phyloP scores from a whole-genome alignment of 1,140 invertebrate genomes.

The Asbolus verrucosus region DNA sequence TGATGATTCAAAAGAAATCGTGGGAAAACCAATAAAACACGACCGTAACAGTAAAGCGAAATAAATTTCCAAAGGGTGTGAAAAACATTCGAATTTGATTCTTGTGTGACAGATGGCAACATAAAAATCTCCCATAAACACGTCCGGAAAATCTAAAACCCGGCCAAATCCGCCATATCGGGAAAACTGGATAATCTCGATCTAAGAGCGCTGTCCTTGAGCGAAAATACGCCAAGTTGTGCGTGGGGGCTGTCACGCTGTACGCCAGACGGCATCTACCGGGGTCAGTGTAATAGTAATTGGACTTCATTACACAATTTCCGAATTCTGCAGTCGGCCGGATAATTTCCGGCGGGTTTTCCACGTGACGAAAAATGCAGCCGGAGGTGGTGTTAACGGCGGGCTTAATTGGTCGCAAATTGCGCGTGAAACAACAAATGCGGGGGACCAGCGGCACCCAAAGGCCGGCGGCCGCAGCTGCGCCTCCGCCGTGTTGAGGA shows the following conservation, averaged over 20 bases:
- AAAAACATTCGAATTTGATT: not conserved
- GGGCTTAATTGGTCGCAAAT: conserved; percentile 2
- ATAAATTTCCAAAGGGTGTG: not conserved
- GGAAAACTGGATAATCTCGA: conserved; percentile 1
- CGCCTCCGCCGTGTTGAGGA: not conserved
- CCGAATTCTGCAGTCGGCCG: not conserved
- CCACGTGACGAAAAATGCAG: not conserved
- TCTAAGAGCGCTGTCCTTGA: not conserved
- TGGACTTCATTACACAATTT: conserved; percentile 8
- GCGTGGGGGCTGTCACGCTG: not conserved
- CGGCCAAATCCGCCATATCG: not conserved
- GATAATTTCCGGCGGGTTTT: no score
- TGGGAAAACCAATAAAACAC: conserved; percentile 13
- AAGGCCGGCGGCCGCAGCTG: not conserved
- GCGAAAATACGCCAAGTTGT: not conserved
- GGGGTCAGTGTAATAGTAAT: conserved; percentile 20
- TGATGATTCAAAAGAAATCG: conserved; percentile 18
- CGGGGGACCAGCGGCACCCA: not conserved
- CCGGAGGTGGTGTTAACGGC: not conserved
- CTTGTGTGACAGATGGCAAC: not conserved
- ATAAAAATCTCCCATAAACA: conserved; percentile 19
- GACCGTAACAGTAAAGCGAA: no score
- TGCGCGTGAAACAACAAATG: conserved; percentile 7
- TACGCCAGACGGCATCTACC: not conserved
- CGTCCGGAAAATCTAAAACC: conserved; percentile 3